Evolutionary conservation across 2,113 vertebrate genomes (phyloP), one percentile per base, ranked within the genome.

Genomic region (Esox niger): DNA sequence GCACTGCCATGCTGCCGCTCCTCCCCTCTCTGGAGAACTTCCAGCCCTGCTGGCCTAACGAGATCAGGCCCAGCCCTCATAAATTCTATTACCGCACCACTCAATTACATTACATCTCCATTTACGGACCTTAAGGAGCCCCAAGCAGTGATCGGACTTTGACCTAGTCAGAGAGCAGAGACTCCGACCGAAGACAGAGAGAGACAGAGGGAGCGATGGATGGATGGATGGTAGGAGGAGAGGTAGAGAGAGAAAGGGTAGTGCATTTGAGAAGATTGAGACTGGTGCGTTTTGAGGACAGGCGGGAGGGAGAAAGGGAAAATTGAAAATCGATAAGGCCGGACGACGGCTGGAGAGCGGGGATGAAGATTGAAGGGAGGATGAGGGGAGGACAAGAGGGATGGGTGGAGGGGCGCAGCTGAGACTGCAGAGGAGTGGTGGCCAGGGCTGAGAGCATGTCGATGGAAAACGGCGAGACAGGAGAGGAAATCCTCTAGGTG

Each of bases 61-160:
- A 90, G 86, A 90, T 90, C 85, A 89, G 86, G 78, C 82, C 85
- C 77, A 76, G 81, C 84, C 84, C 84, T 85, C 69, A 67, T 82
- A 84, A 82, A 91, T 90, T 90, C 76, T 83, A 90, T 91, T 91
- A 91, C 77, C 71, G 78, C 54, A 71, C 82, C 76, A 73, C 86
- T 90, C 80, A 85, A 91, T 91, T 88, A 84, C 88, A 90, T 91
- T 91, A 90, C 79, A 85, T 85, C 87, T 91, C 88, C 86, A 90
- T 91, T 90, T 88, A 87, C 73, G 71, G 75, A 87, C 80, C 86
- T 90, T 91, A 89, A 91, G 85, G 84, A 87, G 83, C 81, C 68
- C 70, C 17, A 68, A 74, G 81, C 79, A 72, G 58, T 75, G 79
- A 73, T 68, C 64, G 79, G 86, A 76, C 81, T 85, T 75, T 68